phyloP scores from a whole-genome alignment of 1,140 invertebrate species.

The Drosophila paulistorum region DNA sequence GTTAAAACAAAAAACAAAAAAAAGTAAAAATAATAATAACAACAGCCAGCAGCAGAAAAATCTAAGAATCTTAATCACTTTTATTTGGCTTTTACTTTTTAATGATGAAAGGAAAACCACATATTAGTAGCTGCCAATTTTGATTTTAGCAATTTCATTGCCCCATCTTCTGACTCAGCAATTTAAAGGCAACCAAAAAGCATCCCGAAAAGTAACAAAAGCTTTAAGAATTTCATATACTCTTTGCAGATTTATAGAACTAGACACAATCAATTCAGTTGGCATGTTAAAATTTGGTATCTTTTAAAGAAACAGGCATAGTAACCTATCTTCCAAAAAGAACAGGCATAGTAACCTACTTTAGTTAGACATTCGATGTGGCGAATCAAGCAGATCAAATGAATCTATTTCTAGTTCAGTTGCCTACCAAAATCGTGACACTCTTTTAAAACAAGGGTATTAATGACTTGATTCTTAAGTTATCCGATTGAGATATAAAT shows the following conservation, averaged over 20 bases:
- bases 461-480: not conserved
- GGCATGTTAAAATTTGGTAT: no score
- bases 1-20: not conserved
- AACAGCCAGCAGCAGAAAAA: slow-evolving; percentile 5
- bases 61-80: slow-evolving; percentile 22
- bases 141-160: slow-evolving; percentile 22
- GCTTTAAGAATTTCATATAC: not conserved
- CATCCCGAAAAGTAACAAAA: not conserved
- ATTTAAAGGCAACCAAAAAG: not conserved
- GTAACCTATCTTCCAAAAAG: no score
- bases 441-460: not conserved
- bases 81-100: slow-evolving; percentile 24
- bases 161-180: slow-evolving; percentile 6
- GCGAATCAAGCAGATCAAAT: not conserved
- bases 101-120: slow-evolving; percentile 20
- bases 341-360: no score
- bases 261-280: no score
- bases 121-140: slow-evolving; percentile 19
- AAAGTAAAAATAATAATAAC: slow-evolving; percentile 4
- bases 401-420: not conserved
- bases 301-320: no score
- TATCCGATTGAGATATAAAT: not conserved
- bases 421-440: not conserved
- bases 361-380: no score
- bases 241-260: not conserved